Evolutionary conservation across 1,140 invertebrate species (phyloP), one percentile per base, ranked within the genome.

Genomic region (Goniozus legneri): DNA sequence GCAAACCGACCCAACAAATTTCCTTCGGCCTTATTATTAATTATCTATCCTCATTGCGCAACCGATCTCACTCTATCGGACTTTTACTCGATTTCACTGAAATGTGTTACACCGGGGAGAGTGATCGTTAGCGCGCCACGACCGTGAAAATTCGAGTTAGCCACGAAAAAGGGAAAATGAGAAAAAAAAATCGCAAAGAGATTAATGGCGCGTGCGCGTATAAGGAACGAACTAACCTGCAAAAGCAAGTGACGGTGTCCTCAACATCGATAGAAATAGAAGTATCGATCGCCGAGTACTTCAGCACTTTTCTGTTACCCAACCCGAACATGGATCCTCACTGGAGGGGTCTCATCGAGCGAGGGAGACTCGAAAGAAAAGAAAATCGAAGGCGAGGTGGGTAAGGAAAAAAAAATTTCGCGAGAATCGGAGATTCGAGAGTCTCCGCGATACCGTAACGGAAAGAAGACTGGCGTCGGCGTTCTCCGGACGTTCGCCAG

Each of bases 181-280:
- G n/a, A n/a, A n/a, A n/a, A n/a, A n/a, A n/a, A n/a, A n/a, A n/a
- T n/a, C n/a, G n/a, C n/a, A n/a, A n/a, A n/a, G n/a, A n/a, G n/a
- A n/a, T n/a, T n/a, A n/a, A n/a, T n/a, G n/a, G n/a, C n/a, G 20
- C 3, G 42, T 39, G 14, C 3, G 43, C 16, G 33, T n/a, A 20
- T 16, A 43, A 14, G 34, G 18, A n/a, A 44, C n/a, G 31, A 37
- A 69, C 67, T 66, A 50, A 86, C 84, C 85, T 84, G 79, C 85
- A 86, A 71, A 86, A 87, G 69, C 84, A 87, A 49, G 83, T 84
- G 65, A 86, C 82, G 15, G 84, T 85, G 66, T 85, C 82, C 70
- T 87, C 85, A 47, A 83, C 75, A 59, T 86, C 84, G 50, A 84
- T 69, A 4, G 81, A 77, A 51, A 80, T 67, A 30, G 76, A 72